Base-by-base conservation (phyloP, 2,888 invertebrate species). In the Isotomurus palustris region DNA sequence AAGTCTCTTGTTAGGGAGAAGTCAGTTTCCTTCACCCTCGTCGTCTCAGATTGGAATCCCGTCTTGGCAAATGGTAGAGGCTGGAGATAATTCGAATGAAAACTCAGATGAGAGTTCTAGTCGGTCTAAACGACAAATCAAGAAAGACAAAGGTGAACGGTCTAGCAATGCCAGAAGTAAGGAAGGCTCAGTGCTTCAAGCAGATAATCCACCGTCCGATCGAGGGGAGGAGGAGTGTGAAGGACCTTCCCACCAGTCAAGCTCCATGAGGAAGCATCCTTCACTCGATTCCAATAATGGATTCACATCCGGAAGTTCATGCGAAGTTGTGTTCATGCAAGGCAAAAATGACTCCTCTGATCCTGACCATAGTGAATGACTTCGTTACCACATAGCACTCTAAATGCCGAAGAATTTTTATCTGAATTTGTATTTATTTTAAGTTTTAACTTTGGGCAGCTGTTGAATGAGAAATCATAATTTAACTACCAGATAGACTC, bases 1-100 rank as follows among this genome's bases (percentile, higher is more conserved):
- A 75, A 86, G 86, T 53, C 80, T 87, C 52, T 74, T 87, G 44
- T 76, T 87, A 21, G 85, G 83, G 76, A 43, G 66, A 10, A 66
- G 54, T 55, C 68, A 70, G 36, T 70, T 70, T 53, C 68, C 70
- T 8, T 60, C 66, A 1, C 61, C 67, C 3, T 57, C 68, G 21
- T 55, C 60, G 1, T 43, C 43, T n/a, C 29, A 25, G 6, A 4
- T 6, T 12, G 66, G 63, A 10, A 70, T 70, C 22, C 70, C 70
- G 27, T 65, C 70, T 3, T 70, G 70, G 70, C 70, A 70, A 53
- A 57, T 70, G 53, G 40, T 70, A 14, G 67, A 62, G 51, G 58
- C 59, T 17, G 66, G 62, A 10, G 62, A 62, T 35, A 57, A 60
- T 47, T 58, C 58, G 2, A 62, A 60, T 40, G 65, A 66, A 43